Percentiles rank a stretch among this genome's conserved stretches.
These are phyloP conservation scores for Drosophila rellima DNA, from an alignment of 2,888 invertebrate genomes.

Conservation along the genomic window DNA sequence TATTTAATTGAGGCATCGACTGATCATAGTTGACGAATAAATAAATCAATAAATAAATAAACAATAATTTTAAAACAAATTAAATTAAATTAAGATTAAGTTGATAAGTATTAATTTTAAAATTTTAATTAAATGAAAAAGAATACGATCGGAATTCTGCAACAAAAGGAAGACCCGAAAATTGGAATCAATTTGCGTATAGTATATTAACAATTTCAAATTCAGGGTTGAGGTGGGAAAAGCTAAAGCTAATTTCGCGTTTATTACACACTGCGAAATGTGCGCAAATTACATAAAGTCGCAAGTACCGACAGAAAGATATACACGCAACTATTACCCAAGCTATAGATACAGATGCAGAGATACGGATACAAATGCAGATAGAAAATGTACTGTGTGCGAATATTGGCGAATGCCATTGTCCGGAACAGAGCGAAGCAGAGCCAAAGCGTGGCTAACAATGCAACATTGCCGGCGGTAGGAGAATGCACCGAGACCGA, in stretches of 20 bases:
- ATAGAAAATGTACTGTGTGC: conserved; percentile 29
- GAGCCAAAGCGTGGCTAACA: conserved; percentile 59
- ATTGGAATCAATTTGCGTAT: conserved; percentile 57
- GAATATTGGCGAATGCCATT: conserved; percentile 58
- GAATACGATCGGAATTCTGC: neutral
- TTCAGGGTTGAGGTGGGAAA: conserved; percentile 45
- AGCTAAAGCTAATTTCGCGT: conserved; percentile 67
- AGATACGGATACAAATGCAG: conserved; percentile 31
- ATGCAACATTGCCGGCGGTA: conserved; percentile 46
- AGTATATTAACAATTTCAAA: conserved; percentile 50
- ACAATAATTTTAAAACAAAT: too few relatives aligned
- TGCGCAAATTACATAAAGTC: conserved; percentile 65
- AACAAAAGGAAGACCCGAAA: conserved; percentile 3
- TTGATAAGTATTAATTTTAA: neutral
- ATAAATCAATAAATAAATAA: neutral
- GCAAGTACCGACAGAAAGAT: conserved; percentile 11
- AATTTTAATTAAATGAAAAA: neutral
- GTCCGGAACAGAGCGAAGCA: conserved; percentile 48
- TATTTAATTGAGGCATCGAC: neutral
- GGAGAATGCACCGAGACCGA: conserved; percentile 8
- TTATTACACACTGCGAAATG: conserved; percentile 56
- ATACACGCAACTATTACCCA: conserved; percentile 29
- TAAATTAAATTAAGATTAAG: too few relatives aligned
- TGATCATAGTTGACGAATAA: neutral
- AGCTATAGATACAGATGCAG: conserved; percentile 17